phyloP scores from a whole-genome alignment of 2,113 vertebrate genomes.

The Corvus moneduloides region DNA sequence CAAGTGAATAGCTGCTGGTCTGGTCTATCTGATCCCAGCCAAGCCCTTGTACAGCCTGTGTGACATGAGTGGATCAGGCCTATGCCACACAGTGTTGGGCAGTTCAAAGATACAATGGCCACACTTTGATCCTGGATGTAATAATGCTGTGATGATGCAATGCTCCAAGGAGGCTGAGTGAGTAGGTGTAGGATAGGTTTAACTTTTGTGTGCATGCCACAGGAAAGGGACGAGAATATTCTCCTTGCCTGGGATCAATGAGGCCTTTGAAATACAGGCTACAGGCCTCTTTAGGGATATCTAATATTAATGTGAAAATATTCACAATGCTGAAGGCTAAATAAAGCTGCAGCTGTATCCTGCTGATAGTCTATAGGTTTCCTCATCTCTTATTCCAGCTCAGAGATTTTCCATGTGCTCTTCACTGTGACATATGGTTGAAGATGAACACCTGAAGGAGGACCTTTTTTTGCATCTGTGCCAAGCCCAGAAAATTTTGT shows the following conservation, averaged over 20 bases:
- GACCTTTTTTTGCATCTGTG: neutral
- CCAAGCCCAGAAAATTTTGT: neutral
- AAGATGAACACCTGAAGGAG: neutral
- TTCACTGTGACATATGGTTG: neutral
- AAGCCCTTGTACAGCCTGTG: neutral
- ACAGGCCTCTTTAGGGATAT: neutral
- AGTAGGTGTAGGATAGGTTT: neutral
- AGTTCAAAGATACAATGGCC: neutral
- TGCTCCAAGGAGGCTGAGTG: neutral
- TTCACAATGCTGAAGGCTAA: neutral
- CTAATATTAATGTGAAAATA: constrained; percentile 15
- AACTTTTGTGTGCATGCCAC: neutral
- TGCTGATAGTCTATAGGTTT: neutral
- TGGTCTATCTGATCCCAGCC: neutral
- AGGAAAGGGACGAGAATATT: neutral
- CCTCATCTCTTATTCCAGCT: neutral
- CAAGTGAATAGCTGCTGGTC: neutral
- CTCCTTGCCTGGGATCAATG: neutral
- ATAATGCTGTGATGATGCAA: neutral
- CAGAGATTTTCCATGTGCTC: neutral
- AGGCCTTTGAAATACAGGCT: neutral
- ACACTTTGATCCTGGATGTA: neutral
- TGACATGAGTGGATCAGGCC: neutral
- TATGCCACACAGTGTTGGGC: neutral
- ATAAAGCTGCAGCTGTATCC: neutral